A percentile compares a stretch with the other conserved stretches of the same genome.
These are phyloP conservation scores for Cyprinodon tularosa DNA, from an alignment of 2,113 vertebrate genomes.

Conservation along the genomic window DNA sequence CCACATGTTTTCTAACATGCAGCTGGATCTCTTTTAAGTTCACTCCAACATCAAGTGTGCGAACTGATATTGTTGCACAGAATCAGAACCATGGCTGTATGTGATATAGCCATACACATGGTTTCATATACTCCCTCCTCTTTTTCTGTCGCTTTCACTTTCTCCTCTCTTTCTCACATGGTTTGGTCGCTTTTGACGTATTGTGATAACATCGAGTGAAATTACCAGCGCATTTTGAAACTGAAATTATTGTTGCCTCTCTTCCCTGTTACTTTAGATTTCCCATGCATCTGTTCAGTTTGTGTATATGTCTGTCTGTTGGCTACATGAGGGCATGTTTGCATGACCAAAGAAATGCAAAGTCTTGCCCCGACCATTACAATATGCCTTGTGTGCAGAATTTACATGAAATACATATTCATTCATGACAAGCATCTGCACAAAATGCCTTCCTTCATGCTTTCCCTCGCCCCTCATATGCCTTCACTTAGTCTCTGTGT, in stretches of 20 bases:
- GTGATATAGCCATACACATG: neutral
- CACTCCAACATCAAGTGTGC: neutral
- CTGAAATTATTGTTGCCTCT: slow-evolving; percentile 28
- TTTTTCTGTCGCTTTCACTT: slow-evolving; percentile 1
- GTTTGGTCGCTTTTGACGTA: neutral
- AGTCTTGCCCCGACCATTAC: slow-evolving; percentile 48
- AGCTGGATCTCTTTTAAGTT: neutral
- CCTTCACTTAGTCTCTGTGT: slow-evolving; percentile 4
- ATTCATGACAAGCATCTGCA: slow-evolving; percentile 48
- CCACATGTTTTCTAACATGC: neutral
- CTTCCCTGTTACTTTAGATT: slow-evolving; percentile 28
- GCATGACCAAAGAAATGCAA: slow-evolving; percentile 72
- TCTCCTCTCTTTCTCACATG: neutral
- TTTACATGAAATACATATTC: slow-evolving; percentile 73
- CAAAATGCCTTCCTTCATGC: slow-evolving; percentile 13
- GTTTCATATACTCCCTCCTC: neutral
- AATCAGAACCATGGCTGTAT: neutral
- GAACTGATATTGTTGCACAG: neutral
- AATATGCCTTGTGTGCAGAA: slow-evolving; percentile 51
- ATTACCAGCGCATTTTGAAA: slow-evolving; percentile 15
- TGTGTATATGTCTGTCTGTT: slow-evolving; percentile 32
- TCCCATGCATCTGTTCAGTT: slow-evolving; percentile 19
- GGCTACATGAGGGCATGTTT: slow-evolving; percentile 62
- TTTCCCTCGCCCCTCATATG: neutral
- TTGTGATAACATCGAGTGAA: slow-evolving; percentile 15